phyloP scores from a whole-genome alignment of 2,888 invertebrate genomes.

The Meteorus colon region DNA sequence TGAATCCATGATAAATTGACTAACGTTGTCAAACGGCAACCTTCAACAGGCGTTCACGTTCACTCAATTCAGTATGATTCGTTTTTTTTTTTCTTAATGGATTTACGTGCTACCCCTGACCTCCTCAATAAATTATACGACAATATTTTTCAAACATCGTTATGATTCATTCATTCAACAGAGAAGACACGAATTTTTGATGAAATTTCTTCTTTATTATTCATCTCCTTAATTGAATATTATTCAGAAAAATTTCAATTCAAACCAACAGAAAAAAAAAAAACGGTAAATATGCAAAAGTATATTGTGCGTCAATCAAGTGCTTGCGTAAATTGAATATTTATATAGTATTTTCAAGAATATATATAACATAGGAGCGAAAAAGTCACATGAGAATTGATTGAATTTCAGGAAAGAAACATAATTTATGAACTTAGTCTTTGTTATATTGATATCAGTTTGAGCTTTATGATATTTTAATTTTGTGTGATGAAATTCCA shows the following conservation, averaged over 20 bases:
- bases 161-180: neutral
- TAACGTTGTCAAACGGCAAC: slow-evolving; percentile 9
- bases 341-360: neutral
- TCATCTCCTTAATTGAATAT: neutral
- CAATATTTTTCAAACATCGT: neutral
- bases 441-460: no score
- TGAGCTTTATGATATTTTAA: no score
- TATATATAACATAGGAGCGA: neutral
- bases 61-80: neutral
- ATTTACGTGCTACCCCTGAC: slow-evolving; percentile 15
- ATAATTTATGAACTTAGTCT: no score
- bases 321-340: neutral
- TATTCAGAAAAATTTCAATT: neutral
- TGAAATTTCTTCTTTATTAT: slow-evolving; percentile 7
- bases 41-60: slow-evolving; percentile 10
- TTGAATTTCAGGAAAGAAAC: no score
- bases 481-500: no score
- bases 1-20: slow-evolving; percentile 16
- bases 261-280: neutral
- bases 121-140: slow-evolving; percentile 10
- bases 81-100: neutral
- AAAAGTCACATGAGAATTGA: neutral
- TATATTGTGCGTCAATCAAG: neutral
- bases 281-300: neutral
- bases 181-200: neutral